phyloP scores from a whole-genome alignment of 2,797 vertebrate species.

The Sternotherus odoratus region DNA sequence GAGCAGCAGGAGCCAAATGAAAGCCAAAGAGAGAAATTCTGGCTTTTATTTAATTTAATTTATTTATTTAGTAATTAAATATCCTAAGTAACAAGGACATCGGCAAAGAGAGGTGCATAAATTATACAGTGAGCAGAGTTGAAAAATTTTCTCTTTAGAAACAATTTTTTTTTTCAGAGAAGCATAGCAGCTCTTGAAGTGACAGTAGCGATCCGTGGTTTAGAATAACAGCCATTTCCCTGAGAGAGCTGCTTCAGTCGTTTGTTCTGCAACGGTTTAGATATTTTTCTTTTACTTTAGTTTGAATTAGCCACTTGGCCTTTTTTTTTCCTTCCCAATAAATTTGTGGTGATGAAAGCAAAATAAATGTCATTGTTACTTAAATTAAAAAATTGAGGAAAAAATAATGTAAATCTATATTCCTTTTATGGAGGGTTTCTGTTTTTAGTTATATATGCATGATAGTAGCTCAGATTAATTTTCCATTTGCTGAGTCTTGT shows the following conservation, averaged over 20 bases:
- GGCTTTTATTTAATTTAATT: neutral
- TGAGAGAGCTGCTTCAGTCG: neutral
- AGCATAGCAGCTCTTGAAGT: neutral
- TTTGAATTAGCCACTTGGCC: neutral
- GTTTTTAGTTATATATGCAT: neutral
- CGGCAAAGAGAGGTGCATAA: neutral
- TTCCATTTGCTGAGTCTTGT: slow-evolving; percentile 34
- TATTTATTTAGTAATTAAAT: slow-evolving; percentile 18
- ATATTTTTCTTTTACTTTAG: neutral
- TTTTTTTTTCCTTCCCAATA: neutral
- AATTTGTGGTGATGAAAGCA: neutral
- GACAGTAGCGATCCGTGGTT: neutral
- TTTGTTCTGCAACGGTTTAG: neutral
- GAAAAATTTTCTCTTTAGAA: neutral
- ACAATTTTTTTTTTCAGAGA: slow-evolving; percentile 18
- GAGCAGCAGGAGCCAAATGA: neutral
- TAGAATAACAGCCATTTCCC: neutral
- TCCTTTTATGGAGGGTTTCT: neutral
- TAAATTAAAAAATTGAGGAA: neutral
- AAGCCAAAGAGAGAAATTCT: neutral
- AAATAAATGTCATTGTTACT: neutral
- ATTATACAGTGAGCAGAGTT: neutral
- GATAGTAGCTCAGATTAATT: neutral
- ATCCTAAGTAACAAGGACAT: neutral
- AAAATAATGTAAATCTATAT: neutral